Base-by-base conservation (phyloP, 1,140 invertebrate genomes). In the Calosoma granatense region DNA sequence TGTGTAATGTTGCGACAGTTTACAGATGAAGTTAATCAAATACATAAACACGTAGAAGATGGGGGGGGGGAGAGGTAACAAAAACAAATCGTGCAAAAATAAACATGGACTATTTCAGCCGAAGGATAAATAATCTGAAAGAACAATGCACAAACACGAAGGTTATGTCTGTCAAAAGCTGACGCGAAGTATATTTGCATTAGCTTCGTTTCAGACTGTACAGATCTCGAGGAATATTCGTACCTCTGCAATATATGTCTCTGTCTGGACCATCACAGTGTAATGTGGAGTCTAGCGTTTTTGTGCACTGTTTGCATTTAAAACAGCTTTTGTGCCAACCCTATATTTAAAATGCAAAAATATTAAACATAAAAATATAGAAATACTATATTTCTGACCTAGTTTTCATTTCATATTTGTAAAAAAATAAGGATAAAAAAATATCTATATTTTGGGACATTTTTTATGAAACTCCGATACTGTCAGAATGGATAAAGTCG, bases 201-300 rank as follows among this genome's bases (percentile, higher is more conserved):
- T 57, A 23, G 23, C 22, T 20, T 52, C 19, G 9, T 22, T 53
- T 23, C 19, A 57, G 17, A 17, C 53, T 57, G 43, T 22, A 14
- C 2, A 1, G 21, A 30, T 41, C 22, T 51, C 43, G 43, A 23
- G 59, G 14, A 60, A 53, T 12, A n/a, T 60, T 61, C 74, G 74
- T 88, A 92, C 90, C 87, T 89, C 85, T 82, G 79, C 94, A 98
- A 79, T 93, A 96, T 66, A 97, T 85, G 68, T 92, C 84, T 70
- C 82, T 84, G 77, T 96, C 92, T 64, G 94, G 92, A 67, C 87
- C 88, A 75, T 96, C 92, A 78, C 90, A 93, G 76, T 92, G 87
- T 73, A 87, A 88, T 63, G 89, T 92, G 60, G 93, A 96, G 76
- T 97, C 94, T 71, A 97, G 81, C 72, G 86, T 84, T 78, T 92